Evolutionary conservation across 1,140 invertebrate genomes (phyloP).

Genomic region (Caerostris darwini): DNA sequence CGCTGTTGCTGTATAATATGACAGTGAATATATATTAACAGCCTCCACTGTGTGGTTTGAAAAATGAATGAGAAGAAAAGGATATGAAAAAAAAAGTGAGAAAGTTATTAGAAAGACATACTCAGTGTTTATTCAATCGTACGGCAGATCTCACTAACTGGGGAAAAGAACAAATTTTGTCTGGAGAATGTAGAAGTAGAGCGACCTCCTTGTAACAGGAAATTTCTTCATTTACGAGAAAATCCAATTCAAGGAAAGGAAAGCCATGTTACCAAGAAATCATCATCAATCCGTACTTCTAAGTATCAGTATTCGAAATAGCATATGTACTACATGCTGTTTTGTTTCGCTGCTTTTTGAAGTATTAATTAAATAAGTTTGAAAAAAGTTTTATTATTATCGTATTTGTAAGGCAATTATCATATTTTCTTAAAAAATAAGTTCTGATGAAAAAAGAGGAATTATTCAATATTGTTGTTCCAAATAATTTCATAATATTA

Average conservation of each 20-base stretch:
- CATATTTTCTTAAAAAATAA: no score
- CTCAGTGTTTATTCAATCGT: slow-evolving; percentile 1
- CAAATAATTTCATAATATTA: no score
- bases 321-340: no score
- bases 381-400: no score
- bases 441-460: no score
- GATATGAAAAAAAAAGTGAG: background rate
- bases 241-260: background rate
- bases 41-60: background rate
- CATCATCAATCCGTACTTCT: no score
- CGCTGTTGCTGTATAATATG: background rate
- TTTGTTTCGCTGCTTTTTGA: no score
- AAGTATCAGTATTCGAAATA: no score
- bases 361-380: no score
- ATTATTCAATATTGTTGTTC: no score
- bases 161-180: background rate
- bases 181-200: background rate
- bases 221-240: background rate
- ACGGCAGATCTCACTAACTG: background rate
- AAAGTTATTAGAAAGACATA: background rate
- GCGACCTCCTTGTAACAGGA: background rate
- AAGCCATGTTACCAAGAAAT: no score
- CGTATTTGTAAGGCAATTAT: no score
- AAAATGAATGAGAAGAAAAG: background rate
- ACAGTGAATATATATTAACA: background rate